Percentiles rank a stretch among this genome's conserved stretches.
phyloP scores from a whole-genome alignment of 2,888 invertebrate genomes.

The Desoria tigrina region DNA sequence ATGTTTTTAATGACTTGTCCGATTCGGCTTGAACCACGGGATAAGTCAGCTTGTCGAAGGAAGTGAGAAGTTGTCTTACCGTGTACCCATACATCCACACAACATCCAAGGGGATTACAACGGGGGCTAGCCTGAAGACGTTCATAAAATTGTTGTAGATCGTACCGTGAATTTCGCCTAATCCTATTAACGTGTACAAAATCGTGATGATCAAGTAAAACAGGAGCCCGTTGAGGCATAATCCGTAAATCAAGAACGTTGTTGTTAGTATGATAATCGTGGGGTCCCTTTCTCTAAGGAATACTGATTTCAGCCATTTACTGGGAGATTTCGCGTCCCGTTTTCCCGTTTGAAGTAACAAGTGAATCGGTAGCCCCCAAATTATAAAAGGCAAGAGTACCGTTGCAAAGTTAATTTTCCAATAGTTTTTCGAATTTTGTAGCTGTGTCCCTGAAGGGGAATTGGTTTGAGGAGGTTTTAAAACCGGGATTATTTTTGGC shows the following conservation, averaged over 20 bases:
- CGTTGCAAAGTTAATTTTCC: constrained; percentile 1
- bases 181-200: constrained; percentile 2
- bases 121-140: not conserved
- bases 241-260: not conserved
- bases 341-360: not conserved
- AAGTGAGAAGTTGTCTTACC: not conserved
- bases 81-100: constrained; percentile 9
- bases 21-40: not conserved
- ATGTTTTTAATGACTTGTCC: too few relatives aligned
- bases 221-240: constrained; percentile 2
- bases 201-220: not conserved
- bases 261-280: not conserved
- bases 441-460: too few relatives aligned
- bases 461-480: too few relatives aligned
- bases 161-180: constrained; percentile 3
- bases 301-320: constrained; percentile 9
- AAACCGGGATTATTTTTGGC: too few relatives aligned
- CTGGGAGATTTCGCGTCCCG: not conserved
- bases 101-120: constrained; percentile 4
- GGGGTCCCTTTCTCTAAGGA: not conserved
- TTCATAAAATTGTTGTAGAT: constrained; percentile 5
- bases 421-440: constrained; percentile 7
- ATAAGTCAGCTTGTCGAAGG: constrained; percentile 8
- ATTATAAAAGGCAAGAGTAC: constrained; percentile 5
- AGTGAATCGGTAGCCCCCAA: constrained; percentile 6